Conservation (phyloP, 2,888 invertebrate species). For the Tipula unca region DNA sequence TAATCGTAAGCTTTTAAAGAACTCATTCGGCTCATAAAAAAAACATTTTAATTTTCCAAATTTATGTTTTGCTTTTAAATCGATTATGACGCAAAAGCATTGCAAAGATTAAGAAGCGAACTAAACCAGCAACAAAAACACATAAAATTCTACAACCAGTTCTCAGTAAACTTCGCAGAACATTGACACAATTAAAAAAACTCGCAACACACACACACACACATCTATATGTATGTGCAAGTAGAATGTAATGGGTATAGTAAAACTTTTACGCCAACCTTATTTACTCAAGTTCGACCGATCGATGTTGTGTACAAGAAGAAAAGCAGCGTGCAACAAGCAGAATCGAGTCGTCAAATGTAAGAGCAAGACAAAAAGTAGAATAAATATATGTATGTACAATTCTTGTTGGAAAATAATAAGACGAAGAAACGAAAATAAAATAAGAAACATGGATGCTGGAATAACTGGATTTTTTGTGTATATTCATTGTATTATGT, state of each 20-base stretch:
- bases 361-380: neutral
- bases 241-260: too few species aligned
- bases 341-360: neutral
- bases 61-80: neutral
- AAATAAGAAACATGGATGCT: conserved; percentile 1
- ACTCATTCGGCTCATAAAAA: neutral
- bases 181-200: conserved; percentile 1
- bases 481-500: neutral
- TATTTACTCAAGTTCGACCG: neutral
- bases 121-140: neutral
- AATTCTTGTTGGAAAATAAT: neutral
- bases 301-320: neutral
- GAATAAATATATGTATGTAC: neutral
- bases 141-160: neutral
- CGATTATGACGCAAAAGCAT: neutral
- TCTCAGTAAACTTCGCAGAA: neutral
- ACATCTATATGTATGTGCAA: neutral
- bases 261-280: neutral
- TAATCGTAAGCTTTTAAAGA: neutral
- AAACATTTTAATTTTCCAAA: neutral
- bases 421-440: neutral
- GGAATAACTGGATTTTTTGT: conserved; percentile 10
- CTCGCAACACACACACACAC: neutral
- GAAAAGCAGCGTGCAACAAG: neutral
- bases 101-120: neutral